A percentile compares a stretch with the other conserved stretches of the same genome.
Evolutionary conservation across 2,888 invertebrate genomes (phyloP).

Genomic region (Parochlus steinenii): DNA sequence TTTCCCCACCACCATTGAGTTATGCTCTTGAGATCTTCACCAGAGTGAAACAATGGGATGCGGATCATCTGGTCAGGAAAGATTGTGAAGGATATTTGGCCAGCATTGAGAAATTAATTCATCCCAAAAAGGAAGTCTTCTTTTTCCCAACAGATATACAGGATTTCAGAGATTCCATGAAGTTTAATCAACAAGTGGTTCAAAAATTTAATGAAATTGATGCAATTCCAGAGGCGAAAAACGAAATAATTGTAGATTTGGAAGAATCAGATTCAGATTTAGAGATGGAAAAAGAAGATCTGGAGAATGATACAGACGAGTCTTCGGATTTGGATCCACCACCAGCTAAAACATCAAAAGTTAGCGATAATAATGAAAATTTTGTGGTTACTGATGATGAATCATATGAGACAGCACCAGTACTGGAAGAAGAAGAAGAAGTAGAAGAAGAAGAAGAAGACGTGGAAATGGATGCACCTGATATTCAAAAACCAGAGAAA

Average conservation of each 20-base stretch:
- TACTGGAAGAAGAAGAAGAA: background rate
- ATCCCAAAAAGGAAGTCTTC: constrained; percentile 22
- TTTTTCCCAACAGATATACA: constrained; percentile 19
- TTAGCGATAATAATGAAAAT: background rate
- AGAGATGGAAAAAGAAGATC: background rate
- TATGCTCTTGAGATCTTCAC: constrained; percentile 17
- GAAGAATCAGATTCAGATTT: background rate
- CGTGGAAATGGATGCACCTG: no score
- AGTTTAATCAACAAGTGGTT: constrained; percentile 6
- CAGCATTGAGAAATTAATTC: constrained; percentile 20
- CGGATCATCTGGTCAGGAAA: constrained; percentile 15
- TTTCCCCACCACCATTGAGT: constrained; percentile 21
- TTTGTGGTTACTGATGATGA: background rate
- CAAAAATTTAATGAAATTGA: background rate
- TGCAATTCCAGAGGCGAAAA: background rate
- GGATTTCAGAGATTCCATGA: constrained; percentile 18
- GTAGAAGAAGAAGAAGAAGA: background rate
- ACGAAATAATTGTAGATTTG: background rate
- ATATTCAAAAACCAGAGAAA: no score
- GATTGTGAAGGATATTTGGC: constrained; percentile 16
- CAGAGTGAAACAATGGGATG: constrained; percentile 18
- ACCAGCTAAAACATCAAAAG: no score
- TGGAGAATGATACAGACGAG: background rate
- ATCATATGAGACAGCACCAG: background rate
- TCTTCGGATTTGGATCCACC: no score